Conservation (phyloP, 2,113 vertebrate genomes). For the Bolborhynchus lineola region DNA sequence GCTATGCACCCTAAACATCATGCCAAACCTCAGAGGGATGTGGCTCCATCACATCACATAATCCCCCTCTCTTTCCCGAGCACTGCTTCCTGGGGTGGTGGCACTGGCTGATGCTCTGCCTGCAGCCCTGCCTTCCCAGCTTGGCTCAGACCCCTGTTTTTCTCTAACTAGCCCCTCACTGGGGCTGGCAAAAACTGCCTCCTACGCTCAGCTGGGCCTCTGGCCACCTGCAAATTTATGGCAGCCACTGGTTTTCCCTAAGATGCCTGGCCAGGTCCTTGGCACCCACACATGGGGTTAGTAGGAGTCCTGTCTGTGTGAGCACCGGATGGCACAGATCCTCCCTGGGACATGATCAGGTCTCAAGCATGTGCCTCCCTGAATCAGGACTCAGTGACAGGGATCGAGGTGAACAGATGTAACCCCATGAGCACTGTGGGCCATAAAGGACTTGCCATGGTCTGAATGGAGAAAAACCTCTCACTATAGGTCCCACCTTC, state of each 20-base stretch:
- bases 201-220: rapidly evolving
- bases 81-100: rapidly evolving
- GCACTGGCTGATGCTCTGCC: neutral
- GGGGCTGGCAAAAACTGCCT: neutral
- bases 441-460: neutral
- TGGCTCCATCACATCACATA: rapidly evolving
- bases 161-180: neutral
- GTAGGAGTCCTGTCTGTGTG: neutral
- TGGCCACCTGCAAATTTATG: neutral
- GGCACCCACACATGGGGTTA: neutral
- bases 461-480: neutral
- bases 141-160: neutral
- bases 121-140: neutral
- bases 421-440: neutral
- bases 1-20: neutral
- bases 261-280: neutral
- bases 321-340: neutral
- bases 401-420: neutral
- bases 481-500: neutral
- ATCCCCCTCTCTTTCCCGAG: neutral
- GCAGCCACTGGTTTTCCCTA: neutral
- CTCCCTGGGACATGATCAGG: neutral
- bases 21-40: neutral
- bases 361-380: neutral
- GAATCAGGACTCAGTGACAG: neutral